Conservation (phyloP, 92 coral and sea anemone species). For the Paramuricea clavata region DNA sequence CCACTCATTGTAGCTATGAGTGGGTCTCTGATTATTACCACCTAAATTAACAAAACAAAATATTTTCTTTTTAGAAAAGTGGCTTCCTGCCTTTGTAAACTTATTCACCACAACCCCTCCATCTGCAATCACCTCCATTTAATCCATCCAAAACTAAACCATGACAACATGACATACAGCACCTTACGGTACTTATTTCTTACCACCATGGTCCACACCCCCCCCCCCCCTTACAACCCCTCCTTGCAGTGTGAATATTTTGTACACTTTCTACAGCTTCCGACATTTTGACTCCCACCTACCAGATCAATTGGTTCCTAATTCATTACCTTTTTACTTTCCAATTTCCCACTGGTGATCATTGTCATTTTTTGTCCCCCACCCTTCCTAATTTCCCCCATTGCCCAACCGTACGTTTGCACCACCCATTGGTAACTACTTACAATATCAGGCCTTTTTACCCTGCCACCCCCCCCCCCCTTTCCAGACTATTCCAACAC, state of each 20-base stretch:
- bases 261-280: too few species aligned
- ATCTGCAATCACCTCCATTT: conserved; percentile 19
- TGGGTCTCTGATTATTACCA: not conserved
- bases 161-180: not conserved
- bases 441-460: not conserved
- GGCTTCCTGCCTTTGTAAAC: not conserved
- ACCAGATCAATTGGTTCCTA: not conserved
- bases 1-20: too few species aligned
- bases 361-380: not conserved
- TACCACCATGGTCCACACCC: not conserved
- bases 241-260: too few species aligned
- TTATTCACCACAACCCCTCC: conserved; percentile 13
- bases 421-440: not conserved
- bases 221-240: not conserved
- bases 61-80: conserved; percentile 24
- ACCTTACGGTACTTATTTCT: conserved; percentile 1
- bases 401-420: not conserved
- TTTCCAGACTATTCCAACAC: not conserved
- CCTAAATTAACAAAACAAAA: not conserved
- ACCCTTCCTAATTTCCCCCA: not conserved
- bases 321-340: not conserved
- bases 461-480: not conserved
- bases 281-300: not conserved
- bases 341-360: not conserved
- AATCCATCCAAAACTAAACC: not conserved